Conservation (phyloP, 2,113 vertebrate genomes). For the Scatophagus argus region DNA sequence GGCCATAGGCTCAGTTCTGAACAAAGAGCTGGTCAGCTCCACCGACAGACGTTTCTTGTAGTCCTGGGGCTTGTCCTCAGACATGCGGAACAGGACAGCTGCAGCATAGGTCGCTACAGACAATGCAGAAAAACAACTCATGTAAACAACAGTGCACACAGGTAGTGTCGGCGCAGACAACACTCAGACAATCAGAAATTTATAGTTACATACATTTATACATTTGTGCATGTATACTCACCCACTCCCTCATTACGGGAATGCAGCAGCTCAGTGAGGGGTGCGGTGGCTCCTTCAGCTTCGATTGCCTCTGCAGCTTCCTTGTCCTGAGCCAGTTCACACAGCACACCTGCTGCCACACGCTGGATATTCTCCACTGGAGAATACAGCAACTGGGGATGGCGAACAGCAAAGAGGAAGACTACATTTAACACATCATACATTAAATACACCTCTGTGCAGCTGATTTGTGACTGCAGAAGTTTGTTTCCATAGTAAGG, state of each 20-base stretch:
- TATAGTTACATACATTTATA: too few relatives aligned
- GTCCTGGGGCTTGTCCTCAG: conserved; percentile 98
- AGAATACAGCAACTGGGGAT: conserved; percentile 93
- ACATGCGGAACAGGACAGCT: conserved; percentile 98
- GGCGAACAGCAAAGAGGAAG: neutral
- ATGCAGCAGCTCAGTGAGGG: conserved; percentile 96
- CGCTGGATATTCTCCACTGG: conserved; percentile 99
- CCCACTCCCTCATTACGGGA: conserved; percentile 98
- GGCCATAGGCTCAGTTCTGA: conserved; percentile 97
- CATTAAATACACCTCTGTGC: neutral
- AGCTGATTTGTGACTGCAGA: neutral
- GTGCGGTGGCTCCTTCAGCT: conserved; percentile 97
- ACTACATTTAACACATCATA: neutral
- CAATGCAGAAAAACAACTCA: neutral
- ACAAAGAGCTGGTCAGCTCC: conserved; percentile 97
- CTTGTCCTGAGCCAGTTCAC: conserved; percentile 98
- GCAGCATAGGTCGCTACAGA: conserved; percentile 95
- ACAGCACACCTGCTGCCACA: conserved; percentile 97
- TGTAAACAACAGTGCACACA: too few relatives aligned
- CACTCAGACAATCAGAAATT: neutral
- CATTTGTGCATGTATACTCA: conserved; percentile 67
- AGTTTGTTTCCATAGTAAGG: neutral
- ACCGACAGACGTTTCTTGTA: conserved; percentile 98
- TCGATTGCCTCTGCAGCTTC: conserved; percentile 98
- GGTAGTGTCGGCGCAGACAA: neutral